Percentiles rank a stretch among this genome's conserved stretches.
Evolutionary conservation across 2,797 vertebrate genomes (phyloP).

Genomic region (Sciaenops ocellatus): DNA sequence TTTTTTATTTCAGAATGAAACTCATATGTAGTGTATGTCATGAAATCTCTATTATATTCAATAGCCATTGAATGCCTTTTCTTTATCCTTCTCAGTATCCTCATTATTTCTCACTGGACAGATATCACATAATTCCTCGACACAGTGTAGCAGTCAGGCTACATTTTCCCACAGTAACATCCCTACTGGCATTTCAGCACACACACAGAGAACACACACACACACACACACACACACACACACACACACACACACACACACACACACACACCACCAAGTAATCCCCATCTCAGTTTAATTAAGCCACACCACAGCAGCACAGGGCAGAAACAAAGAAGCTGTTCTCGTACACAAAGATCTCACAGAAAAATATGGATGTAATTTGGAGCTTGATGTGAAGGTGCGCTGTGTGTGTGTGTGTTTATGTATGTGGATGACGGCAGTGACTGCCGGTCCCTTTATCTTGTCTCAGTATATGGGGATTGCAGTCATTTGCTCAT

Average conservation of each 20-base stretch:
- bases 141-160: constrained; percentile 38
- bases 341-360: constrained; percentile 52
- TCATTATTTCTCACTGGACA: constrained; percentile 26
- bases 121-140: constrained; percentile 49
- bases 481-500: constrained; percentile 62
- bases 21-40: background rate
- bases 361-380: constrained; percentile 30
- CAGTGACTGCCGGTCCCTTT: constrained; percentile 24
- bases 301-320: constrained; percentile 44
- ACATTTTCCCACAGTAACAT: constrained; percentile 50
- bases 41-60: constrained; percentile 5
- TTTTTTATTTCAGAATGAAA: background rate
- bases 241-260: constrained; percentile 22
- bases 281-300: constrained; percentile 71
- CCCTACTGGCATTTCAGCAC: constrained; percentile 21
- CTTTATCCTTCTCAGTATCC: constrained; percentile 18
- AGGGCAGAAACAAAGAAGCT: constrained; percentile 51
- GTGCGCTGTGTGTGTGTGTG: background rate
- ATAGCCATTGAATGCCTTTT: background rate
- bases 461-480: constrained; percentile 38
- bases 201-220: constrained; percentile 31
- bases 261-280: constrained; percentile 43
- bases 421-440: constrained; percentile 19
- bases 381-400: constrained; percentile 16
- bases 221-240: constrained; percentile 20